Evolutionary conservation across 2,113 vertebrate genomes (phyloP), one percentile per base, ranked within the genome.

Genomic region (Poeciliopsis prolifica): DNA sequence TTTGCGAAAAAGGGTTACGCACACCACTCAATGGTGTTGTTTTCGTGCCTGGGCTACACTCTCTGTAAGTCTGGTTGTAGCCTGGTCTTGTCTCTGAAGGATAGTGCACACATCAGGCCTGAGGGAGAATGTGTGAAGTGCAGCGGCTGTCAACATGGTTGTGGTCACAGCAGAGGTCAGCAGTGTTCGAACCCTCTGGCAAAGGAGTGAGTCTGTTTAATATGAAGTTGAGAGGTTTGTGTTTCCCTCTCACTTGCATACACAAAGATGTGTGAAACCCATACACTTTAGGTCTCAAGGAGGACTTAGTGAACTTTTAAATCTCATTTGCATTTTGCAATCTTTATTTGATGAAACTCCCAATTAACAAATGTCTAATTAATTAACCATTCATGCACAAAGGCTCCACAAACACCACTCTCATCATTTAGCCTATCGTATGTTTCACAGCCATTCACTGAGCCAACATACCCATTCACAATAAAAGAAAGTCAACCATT

Each of bases 91-190:
- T 92, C 78, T 86, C 80, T 78, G 74, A 83, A 74, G 65, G 72
- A 79, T 63, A 80, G 86, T 88, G 80, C 80, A 85, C 87, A 86
- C 72, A 80, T 81, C 68, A 26, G 66, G 73, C 89, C 86, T 33
- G 22, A 40, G 88, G 89, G 78, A 74, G 65, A 68, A 40, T 77
- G 81, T 83, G 77, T 77, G 86, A 90, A 90, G 88, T 88, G 84
- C 83, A 78, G 87, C 79, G 82, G 86, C 86, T 88, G 89, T 91
- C 90, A 88, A 90, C 83, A 85, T 13, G 11, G 87, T 82, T 86
- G 65, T 80, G 75, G 85, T 91, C 86, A 87, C 68, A 72, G 73
- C 72, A 77, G 87, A 87, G 89, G 91, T 90, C 90, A 90, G 82
- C 24, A 28, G 61, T 9, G 48, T 72, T 77, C 3, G 0, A 66